Conservation (phyloP, 1,140 invertebrate genomes). For the Aphis craccivora region DNA sequence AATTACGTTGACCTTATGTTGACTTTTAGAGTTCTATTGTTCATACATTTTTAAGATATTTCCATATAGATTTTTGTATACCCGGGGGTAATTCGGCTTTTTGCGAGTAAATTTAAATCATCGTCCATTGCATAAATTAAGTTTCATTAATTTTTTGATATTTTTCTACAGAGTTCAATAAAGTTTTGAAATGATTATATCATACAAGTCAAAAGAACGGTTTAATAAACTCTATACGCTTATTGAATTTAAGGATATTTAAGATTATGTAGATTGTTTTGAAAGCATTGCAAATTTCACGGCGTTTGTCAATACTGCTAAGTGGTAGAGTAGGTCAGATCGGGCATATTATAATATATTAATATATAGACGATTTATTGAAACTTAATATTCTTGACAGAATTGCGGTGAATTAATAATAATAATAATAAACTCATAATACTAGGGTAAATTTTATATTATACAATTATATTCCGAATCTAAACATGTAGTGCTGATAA, state of each 20-base stretch:
- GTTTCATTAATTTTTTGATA: background rate
- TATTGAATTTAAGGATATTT: background rate
- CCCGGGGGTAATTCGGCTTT: background rate
- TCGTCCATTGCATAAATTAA: background rate
- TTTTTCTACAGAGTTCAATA: background rate
- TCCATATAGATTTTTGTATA: background rate
- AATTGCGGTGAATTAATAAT: background rate
- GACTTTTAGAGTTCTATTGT: slow-evolving; percentile 52
- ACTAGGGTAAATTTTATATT: background rate
- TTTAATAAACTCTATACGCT: background rate
- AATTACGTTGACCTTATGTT: slow-evolving; percentile 51
- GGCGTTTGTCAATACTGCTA: no score
- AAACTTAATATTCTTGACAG: background rate
- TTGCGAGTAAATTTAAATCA: background rate
- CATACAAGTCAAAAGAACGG: background rate
- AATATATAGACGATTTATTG: background rate
- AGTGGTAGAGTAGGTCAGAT: background rate
- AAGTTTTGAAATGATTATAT: background rate
- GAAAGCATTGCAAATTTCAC: background rate
- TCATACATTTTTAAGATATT: background rate
- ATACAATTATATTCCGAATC: background rate
- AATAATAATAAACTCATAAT: no score
- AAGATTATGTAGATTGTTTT: background rate
- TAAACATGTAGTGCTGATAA: background rate
- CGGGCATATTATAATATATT: background rate